A percentile compares a stretch with the other conserved stretches of the same genome.
These are phyloP conservation scores for Poeciliopsis turrubarensis DNA, from an alignment of 2,113 vertebrate species.

Conservation along the genomic window DNA sequence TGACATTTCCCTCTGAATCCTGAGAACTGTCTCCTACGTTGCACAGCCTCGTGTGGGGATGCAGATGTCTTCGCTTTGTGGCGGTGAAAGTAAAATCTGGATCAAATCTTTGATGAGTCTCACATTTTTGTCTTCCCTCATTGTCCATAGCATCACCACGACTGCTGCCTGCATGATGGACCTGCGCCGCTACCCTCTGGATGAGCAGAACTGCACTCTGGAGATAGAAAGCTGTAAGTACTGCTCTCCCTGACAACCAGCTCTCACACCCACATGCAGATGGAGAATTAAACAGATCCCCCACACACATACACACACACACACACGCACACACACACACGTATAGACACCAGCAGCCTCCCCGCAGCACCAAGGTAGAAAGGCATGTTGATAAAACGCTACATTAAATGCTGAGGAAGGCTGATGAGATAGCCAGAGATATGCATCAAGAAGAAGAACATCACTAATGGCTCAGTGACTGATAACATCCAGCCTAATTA, in stretches of 20 bases:
- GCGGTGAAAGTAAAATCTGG: slow-evolving; percentile 39
- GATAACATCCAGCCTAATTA: slow-evolving; percentile 79
- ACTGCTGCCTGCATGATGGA: slow-evolving; percentile 99
- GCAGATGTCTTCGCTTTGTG: slow-evolving; percentile 1
- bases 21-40: neutral
- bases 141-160: slow-evolving; percentile 90
- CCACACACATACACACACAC: slow-evolving; percentile 42
- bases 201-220: slow-evolving; percentile 97
- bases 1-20: neutral
- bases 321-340: slow-evolving; percentile 53
- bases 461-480: slow-evolving; percentile 76
- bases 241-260: slow-evolving; percentile 64
- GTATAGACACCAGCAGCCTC: slow-evolving; percentile 18
- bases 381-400: slow-evolving; percentile 54
- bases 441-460: slow-evolving; percentile 72
- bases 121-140: slow-evolving; percentile 32
- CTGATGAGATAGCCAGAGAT: slow-evolving; percentile 74
- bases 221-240: slow-evolving; percentile 99
- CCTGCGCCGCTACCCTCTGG: slow-evolving; percentile 92
- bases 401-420: slow-evolving; percentile 74
- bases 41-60: neutral
- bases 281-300: slow-evolving; percentile 48
- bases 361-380: slow-evolving; percentile 45
- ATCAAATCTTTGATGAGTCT: slow-evolving; percentile 25
- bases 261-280: slow-evolving; percentile 58